phyloP scores from a whole-genome alignment of 2,797 vertebrate genomes.

The Vespertilio murinus region DNA sequence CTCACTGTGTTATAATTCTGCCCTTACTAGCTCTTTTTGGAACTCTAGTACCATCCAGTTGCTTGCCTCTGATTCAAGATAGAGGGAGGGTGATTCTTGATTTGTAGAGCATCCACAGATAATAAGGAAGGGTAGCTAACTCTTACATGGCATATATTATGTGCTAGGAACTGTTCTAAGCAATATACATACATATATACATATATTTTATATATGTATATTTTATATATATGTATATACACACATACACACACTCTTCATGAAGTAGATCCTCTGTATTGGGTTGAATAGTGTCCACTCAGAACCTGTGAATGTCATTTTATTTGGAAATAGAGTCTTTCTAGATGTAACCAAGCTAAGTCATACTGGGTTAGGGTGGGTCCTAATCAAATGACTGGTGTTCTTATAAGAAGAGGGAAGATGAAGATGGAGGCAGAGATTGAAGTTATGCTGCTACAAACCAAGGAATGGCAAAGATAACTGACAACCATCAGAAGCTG shows the following conservation, averaged over 20 bases:
- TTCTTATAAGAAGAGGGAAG: not conserved
- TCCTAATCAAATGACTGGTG: not conserved
- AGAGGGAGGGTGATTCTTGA: not conserved
- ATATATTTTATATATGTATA: too few species aligned
- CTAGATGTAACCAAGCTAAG: constrained; percentile 16
- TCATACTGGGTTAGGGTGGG: not conserved
- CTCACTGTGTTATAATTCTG: not conserved
- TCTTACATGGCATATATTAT: not conserved
- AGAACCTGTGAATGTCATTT: not conserved
- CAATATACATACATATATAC: too few species aligned
- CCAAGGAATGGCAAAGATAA: not conserved
- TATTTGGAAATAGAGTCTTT: constrained; percentile 21
- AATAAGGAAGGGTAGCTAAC: not conserved
- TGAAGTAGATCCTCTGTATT: not conserved
- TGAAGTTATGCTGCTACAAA: not conserved
- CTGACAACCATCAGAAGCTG: not conserved
- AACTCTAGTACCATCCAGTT: not conserved
- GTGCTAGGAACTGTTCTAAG: not conserved
- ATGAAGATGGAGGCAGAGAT: not conserved
- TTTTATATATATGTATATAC: too few species aligned
- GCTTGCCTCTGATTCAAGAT: constrained; percentile 32
- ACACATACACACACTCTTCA: not conserved
- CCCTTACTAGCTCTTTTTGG: not conserved
- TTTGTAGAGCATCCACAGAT: not conserved
- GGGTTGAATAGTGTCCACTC: not conserved